Percentiles rank a stretch among this genome's conserved stretches.
Conservation (phyloP, 2,797 vertebrate species). For the Sebastes kiyomatsui region DNA sequence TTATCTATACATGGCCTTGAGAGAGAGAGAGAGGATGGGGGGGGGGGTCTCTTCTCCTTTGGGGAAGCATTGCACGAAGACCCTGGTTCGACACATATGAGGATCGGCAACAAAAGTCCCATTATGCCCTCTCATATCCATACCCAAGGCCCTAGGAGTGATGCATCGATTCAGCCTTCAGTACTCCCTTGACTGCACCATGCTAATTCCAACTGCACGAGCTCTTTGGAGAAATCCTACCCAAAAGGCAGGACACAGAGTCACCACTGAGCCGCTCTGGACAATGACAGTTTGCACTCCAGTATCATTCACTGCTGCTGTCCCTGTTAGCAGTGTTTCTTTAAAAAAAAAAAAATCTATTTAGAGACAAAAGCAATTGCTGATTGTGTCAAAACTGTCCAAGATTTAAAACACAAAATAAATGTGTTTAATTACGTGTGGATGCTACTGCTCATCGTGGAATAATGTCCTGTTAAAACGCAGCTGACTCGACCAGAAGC, state of each 20-base stretch:
- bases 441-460: constrained; percentile 26
- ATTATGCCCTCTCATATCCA: constrained; percentile 76
- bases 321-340: background rate
- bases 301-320: constrained; percentile 26
- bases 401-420: background rate
- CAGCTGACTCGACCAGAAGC: constrained; percentile 45
- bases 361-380: background rate
- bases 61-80: constrained; percentile 46
- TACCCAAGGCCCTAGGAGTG: constrained; percentile 78
- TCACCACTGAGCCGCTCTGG: constrained; percentile 50
- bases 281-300: constrained; percentile 60
- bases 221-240: constrained; percentile 77
- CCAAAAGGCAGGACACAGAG: constrained; percentile 68
- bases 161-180: constrained; percentile 86
- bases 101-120: constrained; percentile 68
- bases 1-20: constrained; percentile 62
- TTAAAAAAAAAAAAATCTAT: background rate
- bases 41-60: constrained; percentile 44
- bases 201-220: constrained; percentile 76
- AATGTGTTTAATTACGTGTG: background rate
- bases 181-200: constrained; percentile 75
- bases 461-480: constrained; percentile 43
- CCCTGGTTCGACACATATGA: constrained; percentile 75
- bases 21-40: background rate
- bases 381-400: background rate